Base-by-base conservation (phyloP, 2,113 vertebrate genomes). In the Narcine bancroftii region DNA sequence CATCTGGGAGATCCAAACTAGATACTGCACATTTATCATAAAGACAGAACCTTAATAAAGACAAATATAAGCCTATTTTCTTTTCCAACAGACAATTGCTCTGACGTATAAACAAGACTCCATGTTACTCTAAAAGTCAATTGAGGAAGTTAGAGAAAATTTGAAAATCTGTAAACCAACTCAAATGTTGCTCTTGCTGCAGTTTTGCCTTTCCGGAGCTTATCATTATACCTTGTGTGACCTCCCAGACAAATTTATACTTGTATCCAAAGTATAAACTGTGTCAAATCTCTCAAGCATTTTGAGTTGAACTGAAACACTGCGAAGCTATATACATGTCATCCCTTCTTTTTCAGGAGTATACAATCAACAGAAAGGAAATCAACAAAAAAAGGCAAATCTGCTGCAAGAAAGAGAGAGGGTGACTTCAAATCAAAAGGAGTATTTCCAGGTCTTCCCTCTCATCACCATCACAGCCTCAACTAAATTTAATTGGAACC, bases 11-110 rank as follows among this genome's bases (percentile, higher is more conserved):
- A 95, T 94, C 95, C 94, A 95, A 95, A 95, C 93, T 77, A 95
- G 94, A 94, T 95, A 96, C 93, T 92, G 0, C 94, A 93, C 95
- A 96, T 97, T 96, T 96, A 96, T 97, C 96, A 97, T 96, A 95
- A 94, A 94, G 96, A 96, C 96, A 97, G 96, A 95, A 93, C 94
- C 95, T 96, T 96, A 96, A 97, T 97, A 96, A 96, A 96, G 96
- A 97, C 94, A 96, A 96, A 97, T 96, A 96, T 2, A 2, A 94
- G 94, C 95, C 94, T 75, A 92, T 94, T 95, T 92, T 92, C 94
- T 92, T 93, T 93, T 94, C 92, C 94, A 95, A 91, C 89, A 42
- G 66, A 91, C 65, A 33, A 69, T 69, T 66, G 65, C 65, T 91
- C 63, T 69, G 26, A 45, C 60, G 36, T 91, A 69, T 42, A 66